Percentiles rank a stretch among this genome's conserved stretches.
Evolutionary conservation across 2,797 vertebrate species (phyloP).

Genomic region (Hippoglossus hippoglossus): DNA sequence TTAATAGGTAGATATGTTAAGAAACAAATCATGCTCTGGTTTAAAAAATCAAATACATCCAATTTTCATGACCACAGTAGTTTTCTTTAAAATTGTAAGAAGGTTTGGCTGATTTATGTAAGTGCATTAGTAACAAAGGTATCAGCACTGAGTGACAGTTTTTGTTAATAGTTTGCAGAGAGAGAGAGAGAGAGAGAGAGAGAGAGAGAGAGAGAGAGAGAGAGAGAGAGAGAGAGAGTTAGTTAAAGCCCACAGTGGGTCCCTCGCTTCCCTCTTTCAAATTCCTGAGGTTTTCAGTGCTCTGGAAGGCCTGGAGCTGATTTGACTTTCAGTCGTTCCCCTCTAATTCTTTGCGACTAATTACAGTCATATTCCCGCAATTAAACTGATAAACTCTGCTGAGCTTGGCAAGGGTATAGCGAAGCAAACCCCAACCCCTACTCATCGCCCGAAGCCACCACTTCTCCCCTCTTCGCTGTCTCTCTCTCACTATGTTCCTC

Average conservation of each 20-base stretch:
- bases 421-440: constrained; percentile 47
- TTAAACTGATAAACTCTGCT: constrained; percentile 82
- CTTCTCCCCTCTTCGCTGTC: constrained; percentile 7
- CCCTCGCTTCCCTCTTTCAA: constrained; percentile 65
- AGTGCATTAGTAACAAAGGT: constrained; percentile 18
- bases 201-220: constrained; percentile 20
- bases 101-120: neutral
- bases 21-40: constrained; percentile 23
- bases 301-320: constrained; percentile 80
- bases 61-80: neutral
- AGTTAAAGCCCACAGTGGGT: constrained; percentile 66
- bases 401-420: constrained; percentile 62
- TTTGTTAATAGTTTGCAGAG: constrained; percentile 12
- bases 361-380: constrained; percentile 80
- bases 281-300: constrained; percentile 83
- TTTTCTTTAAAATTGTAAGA: neutral
- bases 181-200: constrained; percentile 15
- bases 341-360: constrained; percentile 82
- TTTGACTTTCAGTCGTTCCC: constrained; percentile 80
- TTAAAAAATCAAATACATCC: neutral
- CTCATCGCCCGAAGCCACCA: constrained; percentile 20
- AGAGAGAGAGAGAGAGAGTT: constrained; percentile 37
- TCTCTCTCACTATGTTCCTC: constrained; percentile 24
- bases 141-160: constrained; percentile 17
- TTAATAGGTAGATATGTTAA: constrained; percentile 44